Evolutionary conservation across 1,140 invertebrate species (phyloP).

Genomic region (Leptestheria dahalacensis): DNA sequence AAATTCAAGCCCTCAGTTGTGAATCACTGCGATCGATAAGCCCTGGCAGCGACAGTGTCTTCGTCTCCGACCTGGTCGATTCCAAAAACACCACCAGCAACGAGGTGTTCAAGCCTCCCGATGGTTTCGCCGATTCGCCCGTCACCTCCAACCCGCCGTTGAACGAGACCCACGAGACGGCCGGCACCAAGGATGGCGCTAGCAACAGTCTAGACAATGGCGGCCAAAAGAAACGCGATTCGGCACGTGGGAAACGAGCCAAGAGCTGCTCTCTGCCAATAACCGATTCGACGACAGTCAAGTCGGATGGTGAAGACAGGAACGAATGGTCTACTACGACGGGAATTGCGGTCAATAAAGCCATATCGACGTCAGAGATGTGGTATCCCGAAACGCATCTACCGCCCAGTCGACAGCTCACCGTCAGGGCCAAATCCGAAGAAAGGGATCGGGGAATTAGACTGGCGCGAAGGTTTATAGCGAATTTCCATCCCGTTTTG

Average conservation of each 20-base stretch:
- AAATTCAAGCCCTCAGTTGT: conserved; percentile 36
- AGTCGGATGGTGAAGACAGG: neutral
- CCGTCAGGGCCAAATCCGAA: conserved; percentile 36
- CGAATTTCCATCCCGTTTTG: neutral
- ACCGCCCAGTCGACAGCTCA: conserved; percentile 10
- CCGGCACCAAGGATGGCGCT: neutral
- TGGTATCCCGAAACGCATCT: conserved; percentile 29
- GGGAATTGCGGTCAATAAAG: neutral
- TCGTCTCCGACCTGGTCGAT: conserved; percentile 48
- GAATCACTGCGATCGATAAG: conserved; percentile 67
- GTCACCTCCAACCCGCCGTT: conserved; percentile 25
- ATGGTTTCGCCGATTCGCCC: conserved; percentile 70
- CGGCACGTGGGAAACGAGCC: conserved; percentile 11
- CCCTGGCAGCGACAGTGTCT: conserved; percentile 73
- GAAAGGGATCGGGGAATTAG: conserved; percentile 18
- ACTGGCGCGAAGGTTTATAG: conserved; percentile 9
- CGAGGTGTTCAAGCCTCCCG: conserved; percentile 45
- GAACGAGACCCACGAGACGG: conserved; percentile 4
- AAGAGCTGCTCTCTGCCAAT: conserved; percentile 14
- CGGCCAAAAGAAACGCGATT: conserved; percentile 11
- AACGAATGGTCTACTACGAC: neutral
- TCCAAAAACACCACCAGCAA: conserved; percentile 7
- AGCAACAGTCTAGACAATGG: neutral
- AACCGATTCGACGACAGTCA: neutral
- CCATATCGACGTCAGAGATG: conserved; percentile 12